These are phyloP conservation scores for Sparus aurata DNA, from an alignment of 2,797 vertebrate species.

Conservation along the genomic window DNA sequence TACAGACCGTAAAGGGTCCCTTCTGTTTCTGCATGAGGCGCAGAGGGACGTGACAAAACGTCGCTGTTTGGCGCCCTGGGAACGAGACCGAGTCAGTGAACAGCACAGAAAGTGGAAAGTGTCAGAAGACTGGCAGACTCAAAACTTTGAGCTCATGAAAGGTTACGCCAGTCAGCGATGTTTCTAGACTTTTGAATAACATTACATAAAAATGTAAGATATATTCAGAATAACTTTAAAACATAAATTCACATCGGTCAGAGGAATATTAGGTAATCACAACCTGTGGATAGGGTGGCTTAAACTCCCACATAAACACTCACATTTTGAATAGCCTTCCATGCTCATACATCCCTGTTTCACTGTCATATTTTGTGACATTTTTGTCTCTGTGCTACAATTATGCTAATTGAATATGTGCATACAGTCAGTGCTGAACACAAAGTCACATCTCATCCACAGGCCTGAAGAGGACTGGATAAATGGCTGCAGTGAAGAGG, in stretches of 20 bases:
- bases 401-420: background rate
- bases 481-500: constrained; percentile 35
- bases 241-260: background rate
- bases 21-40: too few species aligned
- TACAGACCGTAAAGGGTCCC: too few species aligned
- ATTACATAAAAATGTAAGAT: background rate
- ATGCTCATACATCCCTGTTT: background rate
- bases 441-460: constrained; percentile 14
- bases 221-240: background rate
- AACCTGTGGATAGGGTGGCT: background rate
- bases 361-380: background rate
- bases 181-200: background rate
- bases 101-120: too few species aligned
- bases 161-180: background rate
- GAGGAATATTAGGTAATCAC: background rate
- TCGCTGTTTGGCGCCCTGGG: too few species aligned
- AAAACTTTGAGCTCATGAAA: background rate
- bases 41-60: too few species aligned
- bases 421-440: constrained; percentile 5
- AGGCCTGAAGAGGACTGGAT: constrained; percentile 5
- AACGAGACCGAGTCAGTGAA: too few species aligned
- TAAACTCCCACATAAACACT: background rate
- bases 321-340: background rate
- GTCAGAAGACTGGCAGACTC: background rate
- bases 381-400: background rate